These are phyloP conservation scores for Mechanitis mazaeus DNA, from an alignment of 2,888 invertebrate genomes.

Conservation along the genomic window DNA sequence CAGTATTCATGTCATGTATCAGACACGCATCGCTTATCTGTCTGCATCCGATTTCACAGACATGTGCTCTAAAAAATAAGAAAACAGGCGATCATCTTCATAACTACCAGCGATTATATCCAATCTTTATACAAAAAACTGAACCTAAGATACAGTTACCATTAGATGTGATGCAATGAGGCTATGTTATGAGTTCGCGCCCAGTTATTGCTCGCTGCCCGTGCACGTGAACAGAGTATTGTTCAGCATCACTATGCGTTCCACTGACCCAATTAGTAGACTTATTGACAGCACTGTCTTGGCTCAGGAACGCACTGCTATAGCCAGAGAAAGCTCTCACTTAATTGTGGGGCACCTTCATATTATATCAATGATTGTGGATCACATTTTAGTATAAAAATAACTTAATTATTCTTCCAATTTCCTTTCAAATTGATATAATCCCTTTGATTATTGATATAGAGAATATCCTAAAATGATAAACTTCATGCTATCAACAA, in stretches of 20 bases:
- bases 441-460: too few species aligned
- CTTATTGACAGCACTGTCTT: slow-evolving; percentile 72
- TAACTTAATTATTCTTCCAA: too few species aligned
- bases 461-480: too few species aligned
- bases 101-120: slow-evolving; percentile 18
- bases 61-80: slow-evolving; percentile 17
- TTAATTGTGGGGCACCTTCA: slow-evolving; percentile 29
- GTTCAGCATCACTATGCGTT: slow-evolving; percentile 57
- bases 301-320: slow-evolving; percentile 53
- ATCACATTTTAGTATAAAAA: too few species aligned
- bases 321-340: slow-evolving; percentile 47
- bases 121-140: slow-evolving; percentile 9
- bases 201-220: slow-evolving; percentile 29
- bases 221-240: slow-evolving; percentile 50
- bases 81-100: slow-evolving; percentile 17
- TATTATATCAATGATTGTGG: background rate
- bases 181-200: slow-evolving; percentile 19
- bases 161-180: slow-evolving; percentile 11
- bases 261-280: slow-evolving; percentile 71
- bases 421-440: too few species aligned
- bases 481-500: too few species aligned
- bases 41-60: slow-evolving; percentile 37
- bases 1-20: slow-evolving; percentile 39
- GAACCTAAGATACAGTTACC: background rate
- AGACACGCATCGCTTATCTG: slow-evolving; percentile 26